phyloP scores from a whole-genome alignment of 2,113 vertebrate genomes.

The Tachuris rubrigastra region DNA sequence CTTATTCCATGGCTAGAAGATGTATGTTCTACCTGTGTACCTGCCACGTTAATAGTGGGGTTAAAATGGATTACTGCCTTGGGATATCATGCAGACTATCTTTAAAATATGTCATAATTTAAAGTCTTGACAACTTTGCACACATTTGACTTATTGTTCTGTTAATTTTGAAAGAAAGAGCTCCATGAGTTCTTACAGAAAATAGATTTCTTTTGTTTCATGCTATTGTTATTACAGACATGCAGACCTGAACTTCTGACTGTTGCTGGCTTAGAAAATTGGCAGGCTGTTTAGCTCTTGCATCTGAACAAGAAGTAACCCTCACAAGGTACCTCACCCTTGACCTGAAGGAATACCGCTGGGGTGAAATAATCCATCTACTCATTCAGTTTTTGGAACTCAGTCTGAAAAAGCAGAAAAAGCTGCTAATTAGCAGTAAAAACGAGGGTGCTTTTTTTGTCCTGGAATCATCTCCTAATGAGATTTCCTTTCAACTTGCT shows the following conservation, averaged over 20 bases:
- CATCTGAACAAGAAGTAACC: not conserved
- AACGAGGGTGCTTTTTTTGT: not conserved
- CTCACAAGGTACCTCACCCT: not conserved
- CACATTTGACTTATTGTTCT: not conserved
- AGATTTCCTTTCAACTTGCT: constrained; percentile 40
- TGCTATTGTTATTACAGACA: not conserved
- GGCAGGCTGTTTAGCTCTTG: not conserved
- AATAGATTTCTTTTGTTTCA: not conserved
- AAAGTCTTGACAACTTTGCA: not conserved
- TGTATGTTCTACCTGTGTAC: not conserved
- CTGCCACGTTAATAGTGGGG: not conserved
- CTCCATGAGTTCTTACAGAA: not conserved
- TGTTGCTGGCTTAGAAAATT: not conserved
- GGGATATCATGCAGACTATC: not conserved
- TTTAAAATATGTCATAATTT: not conserved
- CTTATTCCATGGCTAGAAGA: not conserved
- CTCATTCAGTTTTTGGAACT: not conserved
- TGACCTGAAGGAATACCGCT: not conserved
- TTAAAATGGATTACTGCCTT: not conserved
- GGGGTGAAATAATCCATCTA: not conserved
- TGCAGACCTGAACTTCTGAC: not conserved
- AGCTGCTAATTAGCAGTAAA: constrained; percentile 35
- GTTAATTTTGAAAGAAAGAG: not conserved
- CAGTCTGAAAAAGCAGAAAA: constrained; percentile 20
- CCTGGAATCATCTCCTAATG: constrained; percentile 23